Conservation (phyloP, 2,113 vertebrate genomes). For the Elephantulus edwardii region DNA sequence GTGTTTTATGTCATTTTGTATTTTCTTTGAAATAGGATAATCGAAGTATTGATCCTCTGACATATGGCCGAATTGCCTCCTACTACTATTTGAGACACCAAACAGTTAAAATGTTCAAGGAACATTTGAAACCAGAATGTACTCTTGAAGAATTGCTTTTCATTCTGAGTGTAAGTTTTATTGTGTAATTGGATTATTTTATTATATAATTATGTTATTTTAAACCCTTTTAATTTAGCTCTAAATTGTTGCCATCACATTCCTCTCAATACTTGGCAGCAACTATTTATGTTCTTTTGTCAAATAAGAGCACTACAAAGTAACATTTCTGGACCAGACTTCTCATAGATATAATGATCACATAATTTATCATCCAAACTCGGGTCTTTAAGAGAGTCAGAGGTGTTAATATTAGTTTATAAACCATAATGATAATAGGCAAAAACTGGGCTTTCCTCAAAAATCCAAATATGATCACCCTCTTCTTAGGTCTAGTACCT, state of each 20-base stretch:
- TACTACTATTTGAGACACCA: conserved; percentile 98
- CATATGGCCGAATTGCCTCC: conserved; percentile 93
- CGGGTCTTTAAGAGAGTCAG: conserved; percentile 4
- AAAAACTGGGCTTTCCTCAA: background rate
- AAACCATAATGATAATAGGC: background rate
- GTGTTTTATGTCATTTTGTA: background rate
- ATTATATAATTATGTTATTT: conserved; percentile 32
- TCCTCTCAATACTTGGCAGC: conserved; percentile 35
- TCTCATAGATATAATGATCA: background rate
- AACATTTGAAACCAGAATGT: conserved; percentile 91
- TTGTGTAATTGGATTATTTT: background rate
- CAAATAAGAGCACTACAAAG: background rate
- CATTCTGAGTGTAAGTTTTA: conserved; percentile 91
- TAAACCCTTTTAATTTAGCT: conserved; percentile 31
- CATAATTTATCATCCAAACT: background rate
- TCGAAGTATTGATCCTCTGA: conserved; percentile 89
- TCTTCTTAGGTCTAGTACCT: background rate
- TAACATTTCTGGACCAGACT: background rate
- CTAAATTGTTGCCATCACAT: conserved; percentile 6
- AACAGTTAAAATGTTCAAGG: conserved; percentile 94
- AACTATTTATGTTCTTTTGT: conserved; percentile 11
- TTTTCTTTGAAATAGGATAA: conserved; percentile 87
- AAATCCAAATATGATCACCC: background rate
- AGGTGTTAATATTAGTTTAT: conserved; percentile 18
- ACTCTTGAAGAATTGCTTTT: conserved; percentile 89